Conservation (phyloP, 2,797 vertebrate species). For the Dryobates pubescens region DNA sequence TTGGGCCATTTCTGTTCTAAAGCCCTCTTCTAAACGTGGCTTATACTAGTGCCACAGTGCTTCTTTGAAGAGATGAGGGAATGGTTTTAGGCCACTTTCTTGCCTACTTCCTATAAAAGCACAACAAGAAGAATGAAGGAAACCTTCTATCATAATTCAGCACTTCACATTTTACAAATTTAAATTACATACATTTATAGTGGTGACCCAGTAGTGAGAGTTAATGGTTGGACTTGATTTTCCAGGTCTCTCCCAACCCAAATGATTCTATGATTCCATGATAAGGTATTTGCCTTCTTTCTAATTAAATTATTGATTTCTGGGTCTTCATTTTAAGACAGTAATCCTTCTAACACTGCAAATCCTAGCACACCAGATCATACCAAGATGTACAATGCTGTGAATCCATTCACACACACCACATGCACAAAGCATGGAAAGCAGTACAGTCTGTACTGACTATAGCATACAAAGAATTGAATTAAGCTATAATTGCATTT, state of each 20-base stretch:
- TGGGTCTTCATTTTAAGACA: neutral
- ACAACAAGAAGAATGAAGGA: neutral
- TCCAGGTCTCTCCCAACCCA: no score
- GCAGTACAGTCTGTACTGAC: neutral
- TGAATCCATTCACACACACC: neutral
- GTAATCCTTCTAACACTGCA: neutral
- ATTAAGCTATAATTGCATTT: neutral
- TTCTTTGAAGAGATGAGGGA: neutral
- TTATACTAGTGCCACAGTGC: neutral
- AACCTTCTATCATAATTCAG: neutral
- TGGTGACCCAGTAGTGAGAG: no score
- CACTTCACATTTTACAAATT: neutral
- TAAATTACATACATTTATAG: neutral
- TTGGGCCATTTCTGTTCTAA: neutral
- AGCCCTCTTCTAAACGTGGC: accelerated
- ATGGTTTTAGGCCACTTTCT: neutral
- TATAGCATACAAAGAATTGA: neutral
- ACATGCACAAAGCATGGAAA: neutral
- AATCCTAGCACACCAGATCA: neutral
- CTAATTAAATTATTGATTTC: neutral
- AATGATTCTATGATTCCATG: no score
- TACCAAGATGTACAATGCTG: neutral
- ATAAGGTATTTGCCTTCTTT: neutral
- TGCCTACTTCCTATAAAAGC: neutral
- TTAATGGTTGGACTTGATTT: no score